These are phyloP conservation scores for Grapholita molesta DNA, from an alignment of 1,140 invertebrate genomes.

Conservation along the genomic window DNA sequence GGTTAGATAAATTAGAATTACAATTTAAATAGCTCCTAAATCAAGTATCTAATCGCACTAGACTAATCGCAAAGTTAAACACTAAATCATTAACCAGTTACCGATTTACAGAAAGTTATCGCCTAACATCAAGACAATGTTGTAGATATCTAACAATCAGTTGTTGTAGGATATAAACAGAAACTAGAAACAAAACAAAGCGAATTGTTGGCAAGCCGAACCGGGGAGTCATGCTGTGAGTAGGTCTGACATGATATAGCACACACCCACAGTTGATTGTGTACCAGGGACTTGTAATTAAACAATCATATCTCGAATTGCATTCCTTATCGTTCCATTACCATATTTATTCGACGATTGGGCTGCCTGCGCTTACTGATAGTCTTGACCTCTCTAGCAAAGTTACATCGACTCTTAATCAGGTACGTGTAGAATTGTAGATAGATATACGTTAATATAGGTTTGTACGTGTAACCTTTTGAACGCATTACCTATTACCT, in stretches of 20 bases:
- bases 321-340: not conserved
- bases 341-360: not conserved
- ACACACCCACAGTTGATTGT: not conserved
- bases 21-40: not conserved
- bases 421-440: slow-evolving; percentile 20
- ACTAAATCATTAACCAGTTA: not conserved
- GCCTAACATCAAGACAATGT: not conserved
- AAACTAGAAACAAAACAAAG: not conserved
- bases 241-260: not conserved
- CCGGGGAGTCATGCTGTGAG: not conserved
- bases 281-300: not conserved
- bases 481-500: no score
- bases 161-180: not conserved
- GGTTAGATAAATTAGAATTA: not conserved
- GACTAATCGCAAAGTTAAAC: not conserved
- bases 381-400: not conserved
- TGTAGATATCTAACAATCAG: not conserved
- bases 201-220: slow-evolving; percentile 7
- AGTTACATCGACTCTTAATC: not conserved
- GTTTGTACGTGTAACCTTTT: not conserved
- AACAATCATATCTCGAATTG: slow-evolving; percentile 14
- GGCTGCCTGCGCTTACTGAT: not conserved
- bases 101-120: not conserved
- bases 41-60: not conserved
- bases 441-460: no score